Conservation (phyloP, 2,113 vertebrate species). For the Chaetura pelagica region DNA sequence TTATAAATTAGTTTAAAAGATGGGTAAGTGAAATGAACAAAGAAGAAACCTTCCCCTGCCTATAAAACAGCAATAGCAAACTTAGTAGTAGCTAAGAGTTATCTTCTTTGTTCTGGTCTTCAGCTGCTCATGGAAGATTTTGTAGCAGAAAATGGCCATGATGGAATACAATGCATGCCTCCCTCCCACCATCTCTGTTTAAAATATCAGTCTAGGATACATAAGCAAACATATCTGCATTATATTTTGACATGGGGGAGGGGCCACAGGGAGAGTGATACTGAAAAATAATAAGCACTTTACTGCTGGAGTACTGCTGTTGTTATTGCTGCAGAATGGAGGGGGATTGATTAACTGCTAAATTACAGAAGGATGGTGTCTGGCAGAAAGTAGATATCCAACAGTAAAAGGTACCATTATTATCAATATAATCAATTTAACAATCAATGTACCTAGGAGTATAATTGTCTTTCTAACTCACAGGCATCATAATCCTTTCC, state of each 20-base stretch:
- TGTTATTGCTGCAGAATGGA: neutral
- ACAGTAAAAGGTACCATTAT: neutral
- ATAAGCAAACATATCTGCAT: neutral
- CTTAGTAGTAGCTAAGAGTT: neutral
- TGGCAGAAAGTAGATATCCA: neutral
- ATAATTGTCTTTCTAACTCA: neutral
- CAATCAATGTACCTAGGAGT: neutral
- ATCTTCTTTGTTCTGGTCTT: neutral
- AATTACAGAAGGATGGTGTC: neutral
- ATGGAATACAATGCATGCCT: neutral
- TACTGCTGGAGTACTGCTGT: neutral
- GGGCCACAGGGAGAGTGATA: accelerated
- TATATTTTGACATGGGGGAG: neutral
- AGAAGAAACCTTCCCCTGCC: neutral
- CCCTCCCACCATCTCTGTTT: neutral
- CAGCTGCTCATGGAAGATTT: neutral
- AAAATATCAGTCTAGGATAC: neutral
- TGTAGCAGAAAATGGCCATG: neutral
- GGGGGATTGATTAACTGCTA: neutral
- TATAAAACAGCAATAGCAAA: neutral
- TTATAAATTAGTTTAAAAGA: neutral
- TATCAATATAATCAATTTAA: neutral
- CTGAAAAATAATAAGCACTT: neutral
- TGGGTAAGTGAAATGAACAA: neutral
- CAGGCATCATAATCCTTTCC: neutral